These are phyloP conservation scores for Ailuropoda melanoleuca DNA, from an alignment of 2,113 vertebrate genomes.

Conservation along the genomic window DNA sequence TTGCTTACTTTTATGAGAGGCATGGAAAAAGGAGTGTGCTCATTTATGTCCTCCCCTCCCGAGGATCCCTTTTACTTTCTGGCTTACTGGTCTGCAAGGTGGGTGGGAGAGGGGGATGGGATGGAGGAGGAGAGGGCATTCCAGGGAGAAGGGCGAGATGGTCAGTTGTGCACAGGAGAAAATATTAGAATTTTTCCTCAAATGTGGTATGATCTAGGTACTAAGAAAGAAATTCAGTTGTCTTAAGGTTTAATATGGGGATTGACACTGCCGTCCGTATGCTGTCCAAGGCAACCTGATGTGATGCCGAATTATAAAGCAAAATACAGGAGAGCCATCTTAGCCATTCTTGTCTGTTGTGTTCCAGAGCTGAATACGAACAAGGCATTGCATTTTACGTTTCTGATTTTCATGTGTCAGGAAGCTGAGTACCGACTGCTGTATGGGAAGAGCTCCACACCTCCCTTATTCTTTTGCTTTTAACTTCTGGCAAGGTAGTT, in stretches of 20 bases:
- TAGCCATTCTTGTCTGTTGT: background rate
- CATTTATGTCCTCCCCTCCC: background rate
- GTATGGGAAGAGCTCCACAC: accelerated
- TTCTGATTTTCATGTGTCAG: slow-evolving; percentile 27
- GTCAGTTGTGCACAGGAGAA: background rate
- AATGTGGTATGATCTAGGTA: background rate
- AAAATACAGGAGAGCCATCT: background rate
- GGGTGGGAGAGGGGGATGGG: no score
- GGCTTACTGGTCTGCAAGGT: background rate
- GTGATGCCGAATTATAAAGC: slow-evolving; percentile 46
- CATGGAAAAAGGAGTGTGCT: background rate
- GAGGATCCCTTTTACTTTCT: background rate
- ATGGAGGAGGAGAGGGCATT: no score
- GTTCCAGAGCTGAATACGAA: slow-evolving; percentile 54
- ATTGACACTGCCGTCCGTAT: no score
- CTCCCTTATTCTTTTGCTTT: background rate
- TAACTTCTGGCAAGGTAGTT: background rate
- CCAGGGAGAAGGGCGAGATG: accelerated
- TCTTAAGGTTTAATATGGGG: background rate
- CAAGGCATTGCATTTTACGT: slow-evolving; percentile 60
- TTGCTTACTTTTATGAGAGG: background rate
- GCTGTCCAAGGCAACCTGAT: background rate
- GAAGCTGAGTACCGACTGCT: background rate
- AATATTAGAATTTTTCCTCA: background rate
- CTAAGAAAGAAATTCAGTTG: background rate